These are phyloP conservation scores for Acanthosoma haemorrhoidale DNA, from an alignment of 2,888 invertebrate species.

Conservation along the genomic window DNA sequence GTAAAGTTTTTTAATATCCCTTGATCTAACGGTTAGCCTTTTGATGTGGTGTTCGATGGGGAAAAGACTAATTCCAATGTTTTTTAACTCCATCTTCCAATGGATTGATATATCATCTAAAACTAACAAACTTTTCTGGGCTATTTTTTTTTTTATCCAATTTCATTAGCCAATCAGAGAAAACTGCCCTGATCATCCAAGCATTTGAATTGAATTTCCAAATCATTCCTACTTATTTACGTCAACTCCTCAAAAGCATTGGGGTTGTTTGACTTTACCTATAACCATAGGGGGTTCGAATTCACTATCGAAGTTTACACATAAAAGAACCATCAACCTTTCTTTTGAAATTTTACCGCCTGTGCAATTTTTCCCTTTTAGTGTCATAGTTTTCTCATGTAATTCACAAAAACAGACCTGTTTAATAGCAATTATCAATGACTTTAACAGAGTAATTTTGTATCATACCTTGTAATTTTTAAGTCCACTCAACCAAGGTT, in stretches of 20 bases:
- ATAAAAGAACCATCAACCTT: slow-evolving; percentile 40
- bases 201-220: slow-evolving; percentile 38
- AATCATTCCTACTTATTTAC: slow-evolving; percentile 30
- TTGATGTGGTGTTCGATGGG: not conserved
- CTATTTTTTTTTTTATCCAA: slow-evolving; percentile 28
- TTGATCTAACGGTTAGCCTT: not conserved
- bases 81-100: not conserved
- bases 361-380: slow-evolving; percentile 40
- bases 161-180: slow-evolving; percentile 23
- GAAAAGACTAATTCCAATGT: not conserved
- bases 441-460: not conserved
- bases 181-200: slow-evolving; percentile 38
- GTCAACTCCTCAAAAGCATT: slow-evolving; percentile 19
- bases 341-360: slow-evolving; percentile 42
- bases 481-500: not conserved
- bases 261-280: slow-evolving; percentile 39
- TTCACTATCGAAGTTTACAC: slow-evolving; percentile 40
- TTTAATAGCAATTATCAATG: slow-evolving; percentile 31
- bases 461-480: not conserved
- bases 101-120: slow-evolving; percentile 29
- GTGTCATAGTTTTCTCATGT: slow-evolving; percentile 42
- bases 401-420: slow-evolving; percentile 32
- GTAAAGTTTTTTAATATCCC: not conserved
- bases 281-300: slow-evolving; percentile 34
- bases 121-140: too few species aligned